Evolutionary conservation across 2,888 invertebrate genomes (phyloP).

Genomic region (Prenolepis imparis): DNA sequence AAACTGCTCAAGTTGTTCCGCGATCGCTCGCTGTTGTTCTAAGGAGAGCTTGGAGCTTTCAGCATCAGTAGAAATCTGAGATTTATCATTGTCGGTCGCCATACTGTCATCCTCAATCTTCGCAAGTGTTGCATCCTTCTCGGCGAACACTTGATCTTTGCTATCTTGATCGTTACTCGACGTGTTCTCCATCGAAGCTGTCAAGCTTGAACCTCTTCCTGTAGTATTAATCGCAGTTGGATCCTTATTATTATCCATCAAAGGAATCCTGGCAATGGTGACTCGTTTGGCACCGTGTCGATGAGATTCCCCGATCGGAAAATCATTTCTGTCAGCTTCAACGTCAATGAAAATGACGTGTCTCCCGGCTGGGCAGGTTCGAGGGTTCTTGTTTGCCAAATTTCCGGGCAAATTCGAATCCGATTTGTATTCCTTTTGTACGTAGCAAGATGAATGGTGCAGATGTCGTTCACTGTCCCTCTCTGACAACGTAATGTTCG

Average conservation of each 20-base stretch:
- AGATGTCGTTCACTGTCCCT: constrained; percentile 57
- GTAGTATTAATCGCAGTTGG: not conserved
- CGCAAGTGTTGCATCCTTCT: not conserved
- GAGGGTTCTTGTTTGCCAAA: constrained; percentile 71
- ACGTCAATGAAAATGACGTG: constrained; percentile 5
- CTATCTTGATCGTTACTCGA: not conserved
- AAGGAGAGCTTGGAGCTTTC: constrained; percentile 76
- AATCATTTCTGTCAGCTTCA: constrained; percentile 59
- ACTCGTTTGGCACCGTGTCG: constrained; percentile 20
- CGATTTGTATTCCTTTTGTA: constrained; percentile 79
- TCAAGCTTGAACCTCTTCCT: too few species aligned
- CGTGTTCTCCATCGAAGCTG: not conserved
- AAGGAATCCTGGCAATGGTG: constrained; percentile 22
- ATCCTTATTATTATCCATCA: not conserved
- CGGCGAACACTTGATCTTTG: not conserved
- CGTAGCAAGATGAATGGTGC: constrained; percentile 4
- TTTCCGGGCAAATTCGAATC: constrained; percentile 79
- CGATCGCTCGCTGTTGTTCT: constrained; percentile 81
- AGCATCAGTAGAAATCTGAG: not conserved
- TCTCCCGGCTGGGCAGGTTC: constrained; percentile 69
- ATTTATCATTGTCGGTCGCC: not conserved
- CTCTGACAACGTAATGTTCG: constrained; percentile 82
- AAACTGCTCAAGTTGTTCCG: constrained; percentile 83
- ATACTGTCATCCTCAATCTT: not conserved
- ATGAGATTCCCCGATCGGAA: constrained; percentile 26